phyloP scores from a whole-genome alignment of 1,140 invertebrate species.

The Maconellicoccus hirsutus region DNA sequence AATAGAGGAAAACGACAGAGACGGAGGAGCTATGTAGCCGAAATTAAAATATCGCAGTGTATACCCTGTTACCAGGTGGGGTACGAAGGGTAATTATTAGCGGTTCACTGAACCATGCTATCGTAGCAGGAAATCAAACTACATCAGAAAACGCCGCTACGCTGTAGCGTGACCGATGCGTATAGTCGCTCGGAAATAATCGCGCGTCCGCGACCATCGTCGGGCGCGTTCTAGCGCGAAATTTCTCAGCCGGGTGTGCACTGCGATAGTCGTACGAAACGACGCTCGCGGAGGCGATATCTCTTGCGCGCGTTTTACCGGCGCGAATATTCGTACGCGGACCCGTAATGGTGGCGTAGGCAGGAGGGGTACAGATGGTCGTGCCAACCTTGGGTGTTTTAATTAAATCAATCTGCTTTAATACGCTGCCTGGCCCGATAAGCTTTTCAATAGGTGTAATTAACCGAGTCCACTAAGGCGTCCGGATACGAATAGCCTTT shows the following conservation, averaged over 20 bases:
- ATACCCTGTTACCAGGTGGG: neutral
- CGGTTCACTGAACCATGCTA: neutral
- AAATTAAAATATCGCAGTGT: neutral
- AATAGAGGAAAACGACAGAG: too few species aligned
- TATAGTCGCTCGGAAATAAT: neutral
- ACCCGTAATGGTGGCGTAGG: neutral
- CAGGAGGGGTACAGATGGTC: neutral
- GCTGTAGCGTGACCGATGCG: neutral
- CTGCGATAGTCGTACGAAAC: too few species aligned
- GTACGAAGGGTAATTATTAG: neutral
- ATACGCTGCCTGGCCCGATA: neutral
- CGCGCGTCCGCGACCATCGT: neutral
- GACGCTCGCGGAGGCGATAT: too few species aligned
- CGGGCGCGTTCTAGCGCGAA: neutral
- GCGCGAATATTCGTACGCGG: too few species aligned
- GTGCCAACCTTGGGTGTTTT: neutral
- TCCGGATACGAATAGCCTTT: too few species aligned
- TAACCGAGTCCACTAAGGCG: neutral
- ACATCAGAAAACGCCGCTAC: neutral
- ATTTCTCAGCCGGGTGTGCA: neutral
- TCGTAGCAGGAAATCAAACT: constrained; percentile 4
- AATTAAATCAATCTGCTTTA: neutral
- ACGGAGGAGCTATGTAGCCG: neutral
- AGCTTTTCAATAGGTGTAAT: neutral
- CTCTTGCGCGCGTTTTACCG: too few species aligned